Percentiles rank a stretch among this genome's conserved stretches.
These are phyloP conservation scores for Diploscapter pachys DNA, from an alignment of 1,140 invertebrate genomes.

Conservation along the genomic window DNA sequence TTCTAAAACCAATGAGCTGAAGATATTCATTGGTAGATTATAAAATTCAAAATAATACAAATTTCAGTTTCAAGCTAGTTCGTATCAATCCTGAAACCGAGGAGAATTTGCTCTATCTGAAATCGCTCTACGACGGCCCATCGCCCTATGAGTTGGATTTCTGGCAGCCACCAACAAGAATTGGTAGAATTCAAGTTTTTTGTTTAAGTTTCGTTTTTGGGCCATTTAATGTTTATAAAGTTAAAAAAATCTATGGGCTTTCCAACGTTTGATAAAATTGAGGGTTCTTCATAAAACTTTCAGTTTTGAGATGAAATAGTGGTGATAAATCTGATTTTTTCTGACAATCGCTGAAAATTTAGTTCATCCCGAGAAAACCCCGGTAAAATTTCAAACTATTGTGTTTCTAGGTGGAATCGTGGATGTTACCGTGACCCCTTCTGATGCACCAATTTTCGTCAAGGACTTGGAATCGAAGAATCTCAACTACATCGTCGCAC, in stretches of 20 bases:
- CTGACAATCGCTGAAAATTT: too few species aligned
- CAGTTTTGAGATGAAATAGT: too few species aligned
- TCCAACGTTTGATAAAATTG: too few species aligned
- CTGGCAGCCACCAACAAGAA: slow-evolving; percentile 50
- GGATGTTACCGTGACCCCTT: slow-evolving; percentile 47
- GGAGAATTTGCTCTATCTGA: slow-evolving; percentile 41
- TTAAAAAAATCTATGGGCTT: too few species aligned
- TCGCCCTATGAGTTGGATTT: slow-evolving; percentile 50
- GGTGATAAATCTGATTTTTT: too few species aligned
- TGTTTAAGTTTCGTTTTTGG: too few species aligned
- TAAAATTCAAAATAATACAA: too few species aligned
- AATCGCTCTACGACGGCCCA: slow-evolving; percentile 36
- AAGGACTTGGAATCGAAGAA: slow-evolving; percentile 44
- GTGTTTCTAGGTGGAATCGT: slow-evolving; percentile 35
- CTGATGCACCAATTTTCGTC: slow-evolving; percentile 47
- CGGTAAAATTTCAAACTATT: background rate
- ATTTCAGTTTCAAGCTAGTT: slow-evolving; percentile 52
- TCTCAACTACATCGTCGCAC: slow-evolving; percentile 53
- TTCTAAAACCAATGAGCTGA: too few species aligned
- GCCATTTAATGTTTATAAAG: too few species aligned
- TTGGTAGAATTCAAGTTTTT: slow-evolving; percentile 4
- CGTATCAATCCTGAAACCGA: slow-evolving; percentile 50
- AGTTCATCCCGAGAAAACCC: background rate
- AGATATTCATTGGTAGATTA: too few species aligned
- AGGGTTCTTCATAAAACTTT: too few species aligned